Conservation (phyloP, 2,797 vertebrate species). For the Arremon brunneinucha region DNA sequence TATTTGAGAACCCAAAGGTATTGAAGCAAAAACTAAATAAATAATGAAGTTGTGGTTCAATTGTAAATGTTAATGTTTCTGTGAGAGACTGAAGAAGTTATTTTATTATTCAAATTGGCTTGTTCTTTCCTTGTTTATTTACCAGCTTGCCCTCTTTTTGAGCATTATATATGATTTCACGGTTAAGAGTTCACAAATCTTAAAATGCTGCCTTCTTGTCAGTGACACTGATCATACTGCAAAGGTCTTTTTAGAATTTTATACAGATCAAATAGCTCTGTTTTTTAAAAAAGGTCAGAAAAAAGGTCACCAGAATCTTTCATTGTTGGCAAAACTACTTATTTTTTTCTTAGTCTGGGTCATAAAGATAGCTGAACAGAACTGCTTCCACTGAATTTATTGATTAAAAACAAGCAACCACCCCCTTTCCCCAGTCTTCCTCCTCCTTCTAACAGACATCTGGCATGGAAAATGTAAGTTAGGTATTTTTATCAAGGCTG, state of each 20-base stretch:
- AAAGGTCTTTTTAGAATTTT: slow-evolving; percentile 33
- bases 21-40: not conserved
- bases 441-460: not conserved
- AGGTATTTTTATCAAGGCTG: not conserved
- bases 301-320: slow-evolving; percentile 30
- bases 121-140: slow-evolving; percentile 8
- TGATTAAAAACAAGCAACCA: slow-evolving; percentile 8
- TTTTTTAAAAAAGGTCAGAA: slow-evolving; percentile 46
- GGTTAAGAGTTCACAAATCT: slow-evolving; percentile 44
- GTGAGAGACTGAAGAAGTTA: not conserved
- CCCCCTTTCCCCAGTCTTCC: not conserved
- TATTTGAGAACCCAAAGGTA: not conserved
- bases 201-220: slow-evolving; percentile 24
- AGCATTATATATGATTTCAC: not conserved
- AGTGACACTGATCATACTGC: slow-evolving; percentile 9
- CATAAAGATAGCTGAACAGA: not conserved
- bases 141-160: slow-evolving; percentile 20
- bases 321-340: not conserved
- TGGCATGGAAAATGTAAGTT: not conserved
- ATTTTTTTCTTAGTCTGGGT: not conserved
- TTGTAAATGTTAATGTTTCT: slow-evolving; percentile 27
- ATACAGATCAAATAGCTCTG: not conserved
- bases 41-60: slow-evolving; percentile 13
- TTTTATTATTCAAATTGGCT: not conserved
- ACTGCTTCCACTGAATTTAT: not conserved